A percentile compares a stretch with the other conserved stretches of the same genome.
Conservation (phyloP, 2,797 vertebrate genomes). For the Myotis myotis region DNA sequence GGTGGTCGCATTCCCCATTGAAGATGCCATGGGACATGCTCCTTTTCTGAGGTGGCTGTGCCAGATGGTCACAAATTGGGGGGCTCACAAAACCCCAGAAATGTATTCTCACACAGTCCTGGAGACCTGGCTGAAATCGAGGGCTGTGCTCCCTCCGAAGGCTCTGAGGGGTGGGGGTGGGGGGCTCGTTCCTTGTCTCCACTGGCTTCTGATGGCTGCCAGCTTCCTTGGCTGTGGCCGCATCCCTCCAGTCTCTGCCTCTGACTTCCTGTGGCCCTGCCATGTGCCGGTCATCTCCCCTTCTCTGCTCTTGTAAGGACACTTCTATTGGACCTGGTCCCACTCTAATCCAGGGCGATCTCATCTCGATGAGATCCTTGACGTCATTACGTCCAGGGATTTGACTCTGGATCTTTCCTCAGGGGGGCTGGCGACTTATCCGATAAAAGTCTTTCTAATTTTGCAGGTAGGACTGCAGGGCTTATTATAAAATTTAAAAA, state of each 20-base stretch:
- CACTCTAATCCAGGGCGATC: not conserved
- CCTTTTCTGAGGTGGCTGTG: not conserved
- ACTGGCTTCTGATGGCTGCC: not conserved
- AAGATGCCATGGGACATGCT: too few species aligned
- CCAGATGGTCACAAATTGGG: not conserved
- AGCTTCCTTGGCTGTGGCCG: not conserved
- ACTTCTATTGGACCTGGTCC: not conserved
- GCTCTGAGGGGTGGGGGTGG: not conserved
- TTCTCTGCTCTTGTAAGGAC: not conserved
- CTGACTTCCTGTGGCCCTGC: not conserved
- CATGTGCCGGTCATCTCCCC: not conserved
- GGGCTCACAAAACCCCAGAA: not conserved
- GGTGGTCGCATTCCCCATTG: not conserved
- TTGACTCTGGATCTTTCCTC: not conserved
- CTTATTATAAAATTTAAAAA: not conserved
- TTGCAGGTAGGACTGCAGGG: not conserved
- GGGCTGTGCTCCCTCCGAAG: not conserved
- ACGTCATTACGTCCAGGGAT: not conserved
- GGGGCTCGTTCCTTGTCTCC: not conserved
- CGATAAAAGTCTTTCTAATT: not conserved
- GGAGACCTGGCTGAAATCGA: not conserved
- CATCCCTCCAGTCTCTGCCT: not conserved
- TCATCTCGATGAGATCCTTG: not conserved
- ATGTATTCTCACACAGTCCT: not conserved
- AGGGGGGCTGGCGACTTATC: not conserved